phyloP scores from a whole-genome alignment of 2,888 invertebrate species.

The Drosophila diplacantha region DNA sequence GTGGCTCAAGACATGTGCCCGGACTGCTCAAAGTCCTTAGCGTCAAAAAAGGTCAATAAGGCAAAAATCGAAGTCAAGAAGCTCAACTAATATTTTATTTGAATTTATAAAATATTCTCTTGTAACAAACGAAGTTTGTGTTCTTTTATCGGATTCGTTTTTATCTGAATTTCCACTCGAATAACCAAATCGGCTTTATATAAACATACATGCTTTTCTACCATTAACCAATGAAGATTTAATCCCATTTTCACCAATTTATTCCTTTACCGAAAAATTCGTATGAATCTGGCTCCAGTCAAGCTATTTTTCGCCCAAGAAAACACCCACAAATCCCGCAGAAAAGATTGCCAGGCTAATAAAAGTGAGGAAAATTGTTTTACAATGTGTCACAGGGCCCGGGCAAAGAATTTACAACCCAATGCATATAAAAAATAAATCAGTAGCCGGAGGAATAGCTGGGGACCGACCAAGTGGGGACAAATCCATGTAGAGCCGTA shows the following conservation, averaged over 20 bases:
- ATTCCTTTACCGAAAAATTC: not conserved
- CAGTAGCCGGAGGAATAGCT: slow-evolving; percentile 30
- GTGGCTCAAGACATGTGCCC: not conserved
- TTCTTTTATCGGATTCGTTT: not conserved
- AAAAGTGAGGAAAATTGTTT: slow-evolving; percentile 58
- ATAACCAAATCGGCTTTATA: not conserved
- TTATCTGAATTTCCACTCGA: slow-evolving; percentile 9
- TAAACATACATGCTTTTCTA: not conserved
- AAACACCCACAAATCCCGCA: slow-evolving; percentile 24
- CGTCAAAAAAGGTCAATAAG: not conserved
- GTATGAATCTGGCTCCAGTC: not conserved
- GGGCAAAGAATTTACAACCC: slow-evolving; percentile 44
- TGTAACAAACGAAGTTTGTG: not conserved
- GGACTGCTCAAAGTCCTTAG: not conserved
- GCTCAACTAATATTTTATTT: not conserved
- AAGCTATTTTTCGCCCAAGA: slow-evolving; percentile 19
- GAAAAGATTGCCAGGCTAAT: slow-evolving; percentile 24
- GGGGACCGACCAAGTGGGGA: slow-evolving; percentile 22
- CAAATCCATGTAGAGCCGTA: slow-evolving; percentile 64
- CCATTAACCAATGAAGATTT: slow-evolving; percentile 3
- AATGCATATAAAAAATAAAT: slow-evolving; percentile 42
- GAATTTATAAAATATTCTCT: not conserved
- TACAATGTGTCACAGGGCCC: slow-evolving; percentile 50
- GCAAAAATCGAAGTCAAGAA: not conserved
- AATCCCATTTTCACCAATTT: slow-evolving; percentile 12